A percentile compares a stretch with the other conserved stretches of the same genome.
Evolutionary conservation across 2,113 vertebrate genomes (phyloP).

Genomic region (Oxyura jamaicensis): DNA sequence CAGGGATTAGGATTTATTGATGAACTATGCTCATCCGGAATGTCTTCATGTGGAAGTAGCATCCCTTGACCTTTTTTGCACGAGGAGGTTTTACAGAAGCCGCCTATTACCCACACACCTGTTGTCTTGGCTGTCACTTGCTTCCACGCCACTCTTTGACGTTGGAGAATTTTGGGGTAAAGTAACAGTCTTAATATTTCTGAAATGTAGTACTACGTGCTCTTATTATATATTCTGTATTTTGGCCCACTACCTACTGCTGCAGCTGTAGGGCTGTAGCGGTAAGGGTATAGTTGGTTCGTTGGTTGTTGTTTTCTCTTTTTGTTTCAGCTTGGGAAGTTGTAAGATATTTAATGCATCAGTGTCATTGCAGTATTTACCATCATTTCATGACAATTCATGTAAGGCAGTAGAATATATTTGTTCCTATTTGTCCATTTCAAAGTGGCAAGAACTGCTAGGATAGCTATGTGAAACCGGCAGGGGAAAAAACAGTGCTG

Average conservation of each 20-base stretch:
- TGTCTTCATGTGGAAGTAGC: not conserved
- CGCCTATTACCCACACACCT: conserved; percentile 25
- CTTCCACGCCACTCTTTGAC: conserved; percentile 49
- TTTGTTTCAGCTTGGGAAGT: not conserved
- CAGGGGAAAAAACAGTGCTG: not conserved
- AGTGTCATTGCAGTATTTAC: not conserved
- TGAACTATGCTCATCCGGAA: not conserved
- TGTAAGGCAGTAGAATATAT: not conserved
- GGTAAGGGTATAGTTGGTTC: accelerated
- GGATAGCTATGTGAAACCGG: not conserved
- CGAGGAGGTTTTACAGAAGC: not conserved
- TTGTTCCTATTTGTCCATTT: not conserved
- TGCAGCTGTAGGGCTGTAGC: not conserved
- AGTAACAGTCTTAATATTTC: conserved; percentile 5
- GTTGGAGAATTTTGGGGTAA: conserved; percentile 7
- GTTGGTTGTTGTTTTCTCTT: not conserved
- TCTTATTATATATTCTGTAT: not conserved
- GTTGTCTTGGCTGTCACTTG: not conserved
- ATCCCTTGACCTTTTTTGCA: conserved; percentile 31
- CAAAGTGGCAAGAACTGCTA: not conserved
- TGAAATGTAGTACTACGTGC: not conserved
- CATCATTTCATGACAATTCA: not conserved
- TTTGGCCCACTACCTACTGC: not conserved
- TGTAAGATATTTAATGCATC: not conserved
- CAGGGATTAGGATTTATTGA: not conserved